A percentile compares a stretch with the other conserved stretches of the same genome.
Evolutionary conservation across 2,797 vertebrate species (phyloP).

Genomic region (Stomatorhinus walkeri): DNA sequence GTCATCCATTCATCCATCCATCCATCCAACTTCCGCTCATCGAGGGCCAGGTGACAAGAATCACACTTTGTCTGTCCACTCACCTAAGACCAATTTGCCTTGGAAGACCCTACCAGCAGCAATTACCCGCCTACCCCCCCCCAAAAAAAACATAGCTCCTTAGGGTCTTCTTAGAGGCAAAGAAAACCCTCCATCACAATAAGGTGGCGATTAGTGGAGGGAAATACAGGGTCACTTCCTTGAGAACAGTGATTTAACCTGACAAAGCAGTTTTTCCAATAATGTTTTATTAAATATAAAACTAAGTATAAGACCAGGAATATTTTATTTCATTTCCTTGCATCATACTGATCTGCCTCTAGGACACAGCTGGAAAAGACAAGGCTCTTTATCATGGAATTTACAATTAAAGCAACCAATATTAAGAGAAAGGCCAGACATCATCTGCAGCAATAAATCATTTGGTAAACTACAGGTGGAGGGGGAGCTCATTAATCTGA

Average conservation of each 20-base stretch:
- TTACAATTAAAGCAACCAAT: not conserved
- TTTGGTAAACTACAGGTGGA: slow-evolving; percentile 2
- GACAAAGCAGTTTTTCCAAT: not conserved
- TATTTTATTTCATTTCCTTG: not conserved
- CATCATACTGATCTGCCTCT: not conserved
- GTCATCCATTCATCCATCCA: not conserved
- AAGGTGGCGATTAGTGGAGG: not conserved
- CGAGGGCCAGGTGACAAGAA: not conserved
- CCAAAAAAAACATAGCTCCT: not conserved
- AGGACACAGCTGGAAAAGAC: not conserved
- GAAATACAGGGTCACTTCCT: not conserved
- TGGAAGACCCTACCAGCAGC: not conserved
- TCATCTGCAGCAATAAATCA: slow-evolving; percentile 15
- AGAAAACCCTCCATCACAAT: not conserved
- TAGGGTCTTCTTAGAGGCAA: not conserved
- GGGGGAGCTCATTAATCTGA: not conserved
- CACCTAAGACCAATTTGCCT: not conserved
- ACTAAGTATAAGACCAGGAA: not conserved
- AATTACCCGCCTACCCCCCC: not conserved
- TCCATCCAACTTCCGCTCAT: not conserved
- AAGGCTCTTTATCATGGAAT: not conserved
- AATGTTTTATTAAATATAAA: not conserved
- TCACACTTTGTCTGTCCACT: not conserved
- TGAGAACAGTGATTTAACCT: not conserved
- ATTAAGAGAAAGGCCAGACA: not conserved